Base-by-base conservation (phyloP, 2,113 vertebrate genomes). In the Monarcha castaneiventris region DNA sequence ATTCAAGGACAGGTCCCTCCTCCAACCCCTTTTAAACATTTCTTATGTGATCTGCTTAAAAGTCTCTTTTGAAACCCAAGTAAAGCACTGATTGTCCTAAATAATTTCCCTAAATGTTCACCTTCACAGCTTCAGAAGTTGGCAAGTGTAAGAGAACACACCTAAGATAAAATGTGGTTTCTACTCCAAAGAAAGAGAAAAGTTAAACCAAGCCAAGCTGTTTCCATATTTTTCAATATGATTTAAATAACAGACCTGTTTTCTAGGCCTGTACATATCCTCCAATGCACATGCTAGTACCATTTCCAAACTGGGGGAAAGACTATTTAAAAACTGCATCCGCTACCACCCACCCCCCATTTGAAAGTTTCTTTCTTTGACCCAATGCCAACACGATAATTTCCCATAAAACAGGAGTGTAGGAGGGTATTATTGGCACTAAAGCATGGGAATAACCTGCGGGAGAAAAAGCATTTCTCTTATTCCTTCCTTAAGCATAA, bases 381-480 rank as follows among this genome's bases (percentile, higher is more conserved):
- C 95, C 61, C 41, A 84, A 43, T 44, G 93, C 95, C 95, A 96
- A 82, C 19, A 44, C 4, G 9, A 48, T 91, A 94, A 89, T 95
- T 92, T 93, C 86, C 90, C 83, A 92, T 87, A 54, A 95, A 93
- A 89, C 17, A 37, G 55, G 43, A 81, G 86, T 79, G 96, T 95
- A 78, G 96, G 96, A 94, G 89, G 80, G 69, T 29, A 89, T 39
- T 92, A 84, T 11, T 97, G 94, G 96, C 96, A 92, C 77, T 89
- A 91, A 89, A 91, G 83, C 92, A 95, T 96, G 95, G 96, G 96
- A 97, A 96, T 81, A 95, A 94, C 94, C 96, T 78, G 80, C 10
- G 35, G 95, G 93, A 93, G 51, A 52, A 87, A 91, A 88, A 87
- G 32, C 8, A 43, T 33, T 92, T 81, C 61, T 92, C 69, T 84